These are phyloP conservation scores for Apotomis turbidana DNA, from an alignment of 2,888 invertebrate genomes.

Conservation along the genomic window DNA sequence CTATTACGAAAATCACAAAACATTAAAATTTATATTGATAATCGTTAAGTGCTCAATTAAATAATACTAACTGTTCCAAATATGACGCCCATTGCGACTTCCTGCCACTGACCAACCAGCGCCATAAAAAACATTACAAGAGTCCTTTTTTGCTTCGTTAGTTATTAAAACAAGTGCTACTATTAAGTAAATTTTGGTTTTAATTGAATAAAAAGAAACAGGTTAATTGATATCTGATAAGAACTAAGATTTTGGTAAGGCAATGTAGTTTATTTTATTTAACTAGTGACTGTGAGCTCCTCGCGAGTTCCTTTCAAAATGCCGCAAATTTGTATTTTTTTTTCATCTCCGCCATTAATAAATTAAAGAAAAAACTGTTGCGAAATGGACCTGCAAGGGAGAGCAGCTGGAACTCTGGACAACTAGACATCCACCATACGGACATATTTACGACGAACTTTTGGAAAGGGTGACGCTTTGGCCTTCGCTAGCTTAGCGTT, in stretches of 20 bases:
- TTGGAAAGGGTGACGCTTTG: too few relatives aligned
- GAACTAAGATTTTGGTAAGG: background rate
- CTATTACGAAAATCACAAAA: background rate
- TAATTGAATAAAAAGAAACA: slow-evolving; percentile 1
- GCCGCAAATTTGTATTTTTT: too few relatives aligned
- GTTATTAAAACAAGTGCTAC: slow-evolving; percentile 16
- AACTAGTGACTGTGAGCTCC: too few relatives aligned
- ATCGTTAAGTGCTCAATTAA: background rate
- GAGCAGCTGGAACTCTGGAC: too few relatives aligned
- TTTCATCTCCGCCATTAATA: too few relatives aligned
- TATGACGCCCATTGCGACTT: background rate
- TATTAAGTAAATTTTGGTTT: slow-evolving; percentile 1
- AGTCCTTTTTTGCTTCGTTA: slow-evolving; percentile 10
- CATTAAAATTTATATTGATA: background rate
- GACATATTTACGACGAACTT: too few relatives aligned
- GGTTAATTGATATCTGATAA: slow-evolving; percentile 1
- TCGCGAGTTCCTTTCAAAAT: too few relatives aligned
- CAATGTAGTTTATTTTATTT: background rate
- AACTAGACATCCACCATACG: too few relatives aligned
- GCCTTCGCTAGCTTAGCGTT: too few relatives aligned
- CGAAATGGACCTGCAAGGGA: too few relatives aligned
- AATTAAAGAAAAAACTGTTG: too few relatives aligned
- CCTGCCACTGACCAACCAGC: background rate
- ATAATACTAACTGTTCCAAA: background rate
- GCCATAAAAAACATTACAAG: background rate